Base-by-base conservation (phyloP, 2,113 vertebrate species). In the Silurus glanis region DNA sequence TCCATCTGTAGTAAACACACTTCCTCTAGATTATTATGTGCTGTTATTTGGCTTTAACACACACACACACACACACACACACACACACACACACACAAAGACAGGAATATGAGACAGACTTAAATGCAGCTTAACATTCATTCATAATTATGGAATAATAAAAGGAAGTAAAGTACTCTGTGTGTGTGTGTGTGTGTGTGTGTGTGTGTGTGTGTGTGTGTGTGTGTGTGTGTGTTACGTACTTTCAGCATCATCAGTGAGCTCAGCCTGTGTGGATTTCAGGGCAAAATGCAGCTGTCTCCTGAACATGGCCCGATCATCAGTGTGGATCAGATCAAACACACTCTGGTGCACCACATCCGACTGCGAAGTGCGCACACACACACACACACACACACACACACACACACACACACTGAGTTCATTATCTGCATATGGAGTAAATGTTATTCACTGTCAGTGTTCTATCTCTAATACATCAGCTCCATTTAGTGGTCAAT, bases 261-360 rank as follows among this genome's bases (percentile, higher is more conserved):
- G 6, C 12, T 91, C 88, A 21, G 64, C n/a, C 62, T 47, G 53
- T 51, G 59, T 61, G 25, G 89, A 83, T 80, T 93, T 90, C 82
- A 93, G 84, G 49, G 91, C 85, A 58, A 93, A 92, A 74, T 89
- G 89, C 13, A 94, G 90, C 89, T 94, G 93, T 49, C 87, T 85
- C 51, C 88, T 88, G 80, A 94, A 94, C 89, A 89, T 82, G 58
- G 88, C 80, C 13, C 93, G 89, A 78, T 94, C 93, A 9, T 94
- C 93, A 37, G 91, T 92, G 89, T 94, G 93, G 62, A 94, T 93
- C 84, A 94, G 88, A 83, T 93, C 91, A 37, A 91, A 93, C 51
- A 94, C 90, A 47, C 91, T 94, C 88, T 93, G 92, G 72, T 94
- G 91, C 67, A 94, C 91, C 82, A 94, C 86, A 17, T 94, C 93